Percentiles rank a stretch among this genome's conserved stretches.
Conservation (phyloP, 2,797 vertebrate species). For the Labeo calbasu region DNA sequence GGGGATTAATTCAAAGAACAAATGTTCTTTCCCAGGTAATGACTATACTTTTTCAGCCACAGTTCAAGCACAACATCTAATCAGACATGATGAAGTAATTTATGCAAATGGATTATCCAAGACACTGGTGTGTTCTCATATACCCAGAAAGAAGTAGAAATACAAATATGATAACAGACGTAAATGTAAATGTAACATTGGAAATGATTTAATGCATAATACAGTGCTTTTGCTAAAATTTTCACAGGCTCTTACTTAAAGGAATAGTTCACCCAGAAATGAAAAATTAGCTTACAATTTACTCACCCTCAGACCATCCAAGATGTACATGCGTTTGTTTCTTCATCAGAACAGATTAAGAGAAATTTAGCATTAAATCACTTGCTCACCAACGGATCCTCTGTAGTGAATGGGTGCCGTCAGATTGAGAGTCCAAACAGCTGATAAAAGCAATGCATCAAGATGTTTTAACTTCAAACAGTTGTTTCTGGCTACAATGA, state of each 20-base stretch:
- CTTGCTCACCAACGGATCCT: background rate
- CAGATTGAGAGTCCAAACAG: background rate
- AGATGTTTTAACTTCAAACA: background rate
- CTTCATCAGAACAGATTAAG: background rate
- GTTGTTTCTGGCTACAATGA: background rate
- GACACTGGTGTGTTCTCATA: constrained; percentile 23
- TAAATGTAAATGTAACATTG: background rate
- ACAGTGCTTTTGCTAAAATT: background rate
- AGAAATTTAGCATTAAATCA: background rate
- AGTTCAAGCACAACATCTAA: constrained; percentile 20
- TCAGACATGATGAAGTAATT: constrained; percentile 39
- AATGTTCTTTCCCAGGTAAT: constrained; percentile 57
- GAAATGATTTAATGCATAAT: background rate
- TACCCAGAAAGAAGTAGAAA: background rate
- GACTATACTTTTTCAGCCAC: constrained; percentile 28
- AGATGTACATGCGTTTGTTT: background rate
- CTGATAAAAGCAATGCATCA: background rate
- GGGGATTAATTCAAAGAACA: constrained; percentile 40
- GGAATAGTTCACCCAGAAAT: background rate
- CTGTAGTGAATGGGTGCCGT: background rate
- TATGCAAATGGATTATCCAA: constrained; percentile 17
- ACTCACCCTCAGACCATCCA: background rate
- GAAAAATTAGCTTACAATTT: background rate
- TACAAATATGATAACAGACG: background rate
- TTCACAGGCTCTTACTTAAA: too few relatives aligned